Conservation (phyloP, 2,113 vertebrate species). For the Apodemus sylvaticus region DNA sequence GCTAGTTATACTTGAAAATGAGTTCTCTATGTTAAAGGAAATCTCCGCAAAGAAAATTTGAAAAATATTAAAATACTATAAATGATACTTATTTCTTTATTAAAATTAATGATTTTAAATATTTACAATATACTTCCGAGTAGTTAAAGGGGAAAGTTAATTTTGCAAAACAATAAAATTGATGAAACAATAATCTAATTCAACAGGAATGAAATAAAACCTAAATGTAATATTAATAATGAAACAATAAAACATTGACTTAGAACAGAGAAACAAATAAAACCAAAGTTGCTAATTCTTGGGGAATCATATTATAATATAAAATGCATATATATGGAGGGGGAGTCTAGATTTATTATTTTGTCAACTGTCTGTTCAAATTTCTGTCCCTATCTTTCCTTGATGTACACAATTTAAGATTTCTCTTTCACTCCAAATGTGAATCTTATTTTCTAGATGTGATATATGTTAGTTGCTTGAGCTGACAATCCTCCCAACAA, state of each 20-base stretch:
- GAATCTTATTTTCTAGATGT: background rate
- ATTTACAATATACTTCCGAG: background rate
- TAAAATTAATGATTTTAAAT: too few relatives aligned
- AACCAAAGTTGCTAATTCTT: background rate
- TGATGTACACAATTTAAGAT: background rate
- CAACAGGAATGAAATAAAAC: background rate
- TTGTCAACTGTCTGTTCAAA: background rate
- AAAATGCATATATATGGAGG: too few relatives aligned
- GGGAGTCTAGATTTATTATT: background rate
- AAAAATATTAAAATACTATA: background rate
- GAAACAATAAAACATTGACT: background rate
- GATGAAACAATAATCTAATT: background rate
- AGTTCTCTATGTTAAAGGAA: background rate
- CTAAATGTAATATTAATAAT: background rate
- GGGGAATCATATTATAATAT: background rate
- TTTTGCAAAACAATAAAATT: background rate
- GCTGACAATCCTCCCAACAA: background rate
- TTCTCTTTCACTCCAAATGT: background rate
- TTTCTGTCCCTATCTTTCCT: background rate
- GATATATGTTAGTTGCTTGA: background rate
- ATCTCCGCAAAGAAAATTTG: background rate
- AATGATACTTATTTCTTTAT: background rate
- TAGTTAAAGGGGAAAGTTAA: background rate
- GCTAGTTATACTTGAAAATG: background rate
- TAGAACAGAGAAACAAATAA: background rate